Conservation (phyloP, 2,888 invertebrate genomes). For the Philereme transversata region DNA sequence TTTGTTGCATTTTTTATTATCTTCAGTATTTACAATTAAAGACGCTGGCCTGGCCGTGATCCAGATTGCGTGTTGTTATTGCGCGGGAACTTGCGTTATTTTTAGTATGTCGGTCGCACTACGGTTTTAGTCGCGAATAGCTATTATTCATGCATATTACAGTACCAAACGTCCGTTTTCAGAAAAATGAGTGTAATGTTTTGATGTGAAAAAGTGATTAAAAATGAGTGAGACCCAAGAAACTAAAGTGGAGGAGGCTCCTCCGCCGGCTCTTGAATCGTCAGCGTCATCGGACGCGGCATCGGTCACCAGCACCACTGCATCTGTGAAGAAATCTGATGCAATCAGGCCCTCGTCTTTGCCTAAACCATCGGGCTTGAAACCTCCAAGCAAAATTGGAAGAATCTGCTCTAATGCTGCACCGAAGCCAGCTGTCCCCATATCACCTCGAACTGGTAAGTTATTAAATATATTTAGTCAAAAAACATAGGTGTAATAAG, state of each 20-base stretch:
- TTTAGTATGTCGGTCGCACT: slow-evolving; percentile 72
- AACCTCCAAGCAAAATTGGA: slow-evolving; percentile 87
- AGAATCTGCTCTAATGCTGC: slow-evolving; percentile 85
- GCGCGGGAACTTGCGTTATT: slow-evolving; percentile 81
- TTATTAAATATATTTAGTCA: slow-evolving; percentile 27
- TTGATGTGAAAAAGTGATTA: slow-evolving; percentile 52
- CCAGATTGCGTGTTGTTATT: slow-evolving; percentile 79
- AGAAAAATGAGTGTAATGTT: slow-evolving; percentile 46
- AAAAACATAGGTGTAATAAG: neutral
- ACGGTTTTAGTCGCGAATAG: slow-evolving; percentile 61
- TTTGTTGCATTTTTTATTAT: slow-evolving; percentile 44
- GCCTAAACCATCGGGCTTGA: slow-evolving; percentile 85
- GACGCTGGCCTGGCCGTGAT: slow-evolving; percentile 81
- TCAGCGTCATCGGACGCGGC: slow-evolving; percentile 66
- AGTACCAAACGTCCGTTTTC: slow-evolving; percentile 47
- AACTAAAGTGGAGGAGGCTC: slow-evolving; percentile 45
- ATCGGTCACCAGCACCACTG: slow-evolving; percentile 62
- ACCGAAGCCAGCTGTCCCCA: slow-evolving; percentile 87
- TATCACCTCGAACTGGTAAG: slow-evolving; percentile 83
- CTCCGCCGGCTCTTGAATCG: slow-evolving; percentile 56
- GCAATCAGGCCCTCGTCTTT: slow-evolving; percentile 66
- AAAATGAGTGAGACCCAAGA: slow-evolving; percentile 76
- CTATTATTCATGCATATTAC: slow-evolving; percentile 42
- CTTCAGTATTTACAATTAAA: slow-evolving; percentile 65
- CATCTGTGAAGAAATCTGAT: slow-evolving; percentile 57